Evolutionary conservation across 64 coral and sea anemone species (phyloP).

Genomic region (Dendronephthya gigantea): DNA sequence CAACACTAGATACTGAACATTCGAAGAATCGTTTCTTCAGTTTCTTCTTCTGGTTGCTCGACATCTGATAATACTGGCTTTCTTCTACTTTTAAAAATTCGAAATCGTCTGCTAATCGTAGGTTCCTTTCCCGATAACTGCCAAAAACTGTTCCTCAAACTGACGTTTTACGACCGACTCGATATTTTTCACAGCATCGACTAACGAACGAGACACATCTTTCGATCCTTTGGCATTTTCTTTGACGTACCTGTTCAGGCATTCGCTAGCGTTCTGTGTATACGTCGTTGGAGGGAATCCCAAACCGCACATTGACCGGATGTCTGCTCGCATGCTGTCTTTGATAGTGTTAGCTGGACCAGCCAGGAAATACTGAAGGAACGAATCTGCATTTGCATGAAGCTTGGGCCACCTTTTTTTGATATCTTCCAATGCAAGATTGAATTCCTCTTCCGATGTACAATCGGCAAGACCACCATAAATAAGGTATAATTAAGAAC

Average conservation of each 20-base stretch:
- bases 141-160: conserved; percentile 30
- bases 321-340: background rate
- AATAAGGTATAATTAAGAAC: no score
- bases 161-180: background rate
- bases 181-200: conserved; percentile 33
- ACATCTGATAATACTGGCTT: background rate
- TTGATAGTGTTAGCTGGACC: background rate
- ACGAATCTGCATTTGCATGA: background rate
- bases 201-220: background rate
- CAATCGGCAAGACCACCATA: background rate
- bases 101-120: conserved; percentile 41
- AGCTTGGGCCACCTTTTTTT: background rate
- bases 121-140: conserved; percentile 29
- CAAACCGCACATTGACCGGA: background rate
- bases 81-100: background rate
- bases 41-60: background rate
- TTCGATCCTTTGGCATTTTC: background rate
- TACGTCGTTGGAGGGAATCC: background rate
- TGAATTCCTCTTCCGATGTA: background rate
- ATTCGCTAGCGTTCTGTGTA: conserved; percentile 2
- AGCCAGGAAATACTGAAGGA: background rate
- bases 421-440: background rate
- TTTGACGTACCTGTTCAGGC: conserved; percentile 16
- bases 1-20: background rate
- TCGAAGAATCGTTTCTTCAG: background rate